These are phyloP conservation scores for Coronaproctus castanopsis DNA, from an alignment of 2,888 invertebrate genomes.

Conservation along the genomic window DNA sequence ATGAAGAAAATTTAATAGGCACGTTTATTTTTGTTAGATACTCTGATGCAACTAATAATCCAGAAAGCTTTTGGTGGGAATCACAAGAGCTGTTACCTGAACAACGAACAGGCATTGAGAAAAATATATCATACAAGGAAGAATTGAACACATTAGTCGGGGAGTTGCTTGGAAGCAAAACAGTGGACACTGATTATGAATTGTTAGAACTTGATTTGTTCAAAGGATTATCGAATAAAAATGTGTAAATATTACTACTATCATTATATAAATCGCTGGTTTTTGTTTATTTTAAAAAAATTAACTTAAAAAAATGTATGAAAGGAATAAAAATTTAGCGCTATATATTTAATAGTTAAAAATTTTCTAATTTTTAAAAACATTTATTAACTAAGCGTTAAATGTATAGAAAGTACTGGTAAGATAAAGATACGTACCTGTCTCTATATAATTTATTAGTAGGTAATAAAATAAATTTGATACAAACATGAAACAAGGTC, in stretches of 20 bases:
- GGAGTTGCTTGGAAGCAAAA: not conserved
- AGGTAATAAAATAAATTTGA: too few species aligned
- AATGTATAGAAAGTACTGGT: too few species aligned
- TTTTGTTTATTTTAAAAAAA: not conserved
- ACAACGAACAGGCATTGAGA: not conserved
- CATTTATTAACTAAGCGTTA: not conserved
- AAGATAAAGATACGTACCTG: not conserved
- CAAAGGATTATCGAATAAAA: not conserved
- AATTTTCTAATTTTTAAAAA: not conserved
- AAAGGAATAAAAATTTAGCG: too few species aligned
- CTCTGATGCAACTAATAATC: not conserved
- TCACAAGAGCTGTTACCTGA: not conserved
- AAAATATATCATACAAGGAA: not conserved
- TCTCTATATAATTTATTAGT: too few species aligned
- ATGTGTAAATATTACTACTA: not conserved
- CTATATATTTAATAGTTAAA: not conserved
- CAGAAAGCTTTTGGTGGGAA: not conserved
- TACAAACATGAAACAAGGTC: too few species aligned
- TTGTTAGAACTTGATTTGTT: not conserved
- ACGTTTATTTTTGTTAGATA: not conserved
- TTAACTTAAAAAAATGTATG: too few species aligned
- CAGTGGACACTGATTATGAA: not conserved
- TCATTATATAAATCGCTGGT: not conserved
- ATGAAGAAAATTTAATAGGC: too few species aligned
- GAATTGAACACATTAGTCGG: slow-evolving; percentile 4